These are phyloP conservation scores for Alcedo atthis DNA, from an alignment of 2,797 vertebrate genomes.

Conservation along the genomic window DNA sequence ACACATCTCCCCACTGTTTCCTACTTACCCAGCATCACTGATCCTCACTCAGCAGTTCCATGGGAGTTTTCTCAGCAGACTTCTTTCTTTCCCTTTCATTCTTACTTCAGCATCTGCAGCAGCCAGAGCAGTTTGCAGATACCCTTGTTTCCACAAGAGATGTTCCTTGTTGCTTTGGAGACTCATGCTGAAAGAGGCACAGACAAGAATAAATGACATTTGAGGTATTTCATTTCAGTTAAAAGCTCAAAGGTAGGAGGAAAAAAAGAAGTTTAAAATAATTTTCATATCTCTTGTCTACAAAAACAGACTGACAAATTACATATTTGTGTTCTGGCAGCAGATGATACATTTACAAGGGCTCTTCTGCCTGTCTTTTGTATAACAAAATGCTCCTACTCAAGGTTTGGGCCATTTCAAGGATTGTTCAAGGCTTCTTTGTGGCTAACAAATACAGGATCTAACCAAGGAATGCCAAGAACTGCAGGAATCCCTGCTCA, in stretches of 20 bases:
- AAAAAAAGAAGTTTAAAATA: constrained; percentile 33
- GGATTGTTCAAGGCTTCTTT: background rate
- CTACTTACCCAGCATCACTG: background rate
- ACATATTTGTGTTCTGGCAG: background rate
- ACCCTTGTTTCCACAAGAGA: background rate
- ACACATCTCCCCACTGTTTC: constrained; percentile 6
- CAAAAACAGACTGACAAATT: constrained; percentile 28
- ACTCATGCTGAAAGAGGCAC: background rate
- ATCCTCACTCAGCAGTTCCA: constrained; percentile 37
- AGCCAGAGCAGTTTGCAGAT: background rate
- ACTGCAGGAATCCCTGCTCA: background rate
- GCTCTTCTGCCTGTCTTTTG: constrained; percentile 14
- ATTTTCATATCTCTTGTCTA: constrained; percentile 4
- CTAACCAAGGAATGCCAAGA: background rate
- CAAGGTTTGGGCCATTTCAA: background rate
- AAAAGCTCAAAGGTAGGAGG: constrained; percentile 1
- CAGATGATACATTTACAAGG: constrained; percentile 4
- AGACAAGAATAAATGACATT: constrained; percentile 28
- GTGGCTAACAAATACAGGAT: background rate
- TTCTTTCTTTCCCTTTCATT: background rate
- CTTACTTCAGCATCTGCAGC: background rate
- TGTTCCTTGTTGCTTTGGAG: constrained; percentile 15
- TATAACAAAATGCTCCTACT: constrained; percentile 1
- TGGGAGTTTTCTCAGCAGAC: background rate
- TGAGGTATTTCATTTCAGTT: background rate